phyloP scores from a whole-genome alignment of 23 tunicate species.

The Diplosoma virens region DNA sequence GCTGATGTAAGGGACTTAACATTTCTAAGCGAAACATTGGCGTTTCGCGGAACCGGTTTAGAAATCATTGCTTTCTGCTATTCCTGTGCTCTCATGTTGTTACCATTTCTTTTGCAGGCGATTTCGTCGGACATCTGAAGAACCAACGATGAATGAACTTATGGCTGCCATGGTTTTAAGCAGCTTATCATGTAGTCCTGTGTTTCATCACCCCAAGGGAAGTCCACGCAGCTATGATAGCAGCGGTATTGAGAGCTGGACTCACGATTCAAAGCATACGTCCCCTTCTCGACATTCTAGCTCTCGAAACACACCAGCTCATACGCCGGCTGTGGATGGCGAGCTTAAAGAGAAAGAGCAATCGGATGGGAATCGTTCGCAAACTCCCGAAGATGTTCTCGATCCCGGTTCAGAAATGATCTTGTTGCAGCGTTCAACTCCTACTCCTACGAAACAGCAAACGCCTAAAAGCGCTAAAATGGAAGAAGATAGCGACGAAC shows the following conservation, averaged over 20 bases:
- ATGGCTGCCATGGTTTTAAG: conserved; percentile 97
- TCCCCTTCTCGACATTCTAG: conserved; percentile 54
- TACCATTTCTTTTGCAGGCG: conserved; percentile 1
- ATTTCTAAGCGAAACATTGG: too few relatives aligned
- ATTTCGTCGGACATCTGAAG: conserved; percentile 76
- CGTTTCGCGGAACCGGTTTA: too few relatives aligned
- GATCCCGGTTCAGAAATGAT: conserved; percentile 48
- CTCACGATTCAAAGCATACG: conserved; percentile 49
- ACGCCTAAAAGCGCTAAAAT: background rate
- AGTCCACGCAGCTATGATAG: conserved; percentile 86
- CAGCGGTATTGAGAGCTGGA: conserved; percentile 92
- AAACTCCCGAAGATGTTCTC: conserved; percentile 10
- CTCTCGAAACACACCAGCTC: background rate
- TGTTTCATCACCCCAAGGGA: conserved; percentile 59
- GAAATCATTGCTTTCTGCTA: too few relatives aligned
- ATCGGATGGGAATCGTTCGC: background rate
- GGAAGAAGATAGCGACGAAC: conserved; percentile 42
- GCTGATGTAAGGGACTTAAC: too few relatives aligned
- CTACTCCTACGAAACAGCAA: conserved; percentile 19
- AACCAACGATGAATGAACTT: conserved; percentile 91
- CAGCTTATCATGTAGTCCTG: conserved; percentile 78
- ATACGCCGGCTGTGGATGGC: background rate
- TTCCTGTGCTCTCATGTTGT: too few relatives aligned
- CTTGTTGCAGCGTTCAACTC: conserved; percentile 25
- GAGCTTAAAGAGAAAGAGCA: background rate